Evolutionary conservation across 2,888 invertebrate genomes (phyloP).

Genomic region (Agrotis puta): DNA sequence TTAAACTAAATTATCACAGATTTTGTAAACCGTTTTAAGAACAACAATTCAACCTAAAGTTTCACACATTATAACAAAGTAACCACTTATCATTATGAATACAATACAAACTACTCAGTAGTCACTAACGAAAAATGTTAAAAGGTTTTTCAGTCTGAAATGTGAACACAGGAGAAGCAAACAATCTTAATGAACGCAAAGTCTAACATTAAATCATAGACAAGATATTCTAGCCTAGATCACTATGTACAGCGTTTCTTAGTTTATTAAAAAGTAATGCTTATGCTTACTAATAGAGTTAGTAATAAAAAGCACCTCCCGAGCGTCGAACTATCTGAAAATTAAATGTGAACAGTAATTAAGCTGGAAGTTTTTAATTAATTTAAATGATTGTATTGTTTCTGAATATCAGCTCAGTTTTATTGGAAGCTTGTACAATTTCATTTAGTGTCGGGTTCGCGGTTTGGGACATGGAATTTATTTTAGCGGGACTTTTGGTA

Average conservation of each 20-base stretch:
- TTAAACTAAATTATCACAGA: constrained; percentile 67
- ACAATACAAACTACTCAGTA: constrained; percentile 17
- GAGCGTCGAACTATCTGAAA: constrained; percentile 66
- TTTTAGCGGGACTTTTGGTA: constrained; percentile 5
- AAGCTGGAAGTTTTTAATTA: constrained; percentile 39
- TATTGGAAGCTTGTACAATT: constrained; percentile 21
- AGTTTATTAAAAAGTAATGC: constrained; percentile 44
- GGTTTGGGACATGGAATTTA: constrained; percentile 24
- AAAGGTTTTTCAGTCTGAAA: constrained; percentile 32
- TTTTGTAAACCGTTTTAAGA: constrained; percentile 59
- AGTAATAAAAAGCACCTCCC: constrained; percentile 49
- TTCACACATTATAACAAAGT: constrained; percentile 13
- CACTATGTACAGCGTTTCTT: constrained; percentile 36
- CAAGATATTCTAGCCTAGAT: constrained; percentile 34
- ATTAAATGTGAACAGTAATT: constrained; percentile 52
- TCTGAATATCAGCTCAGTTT: constrained; percentile 25
- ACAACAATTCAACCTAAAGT: constrained; percentile 30
- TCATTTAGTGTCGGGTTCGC: constrained; percentile 17
- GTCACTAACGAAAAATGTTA: not conserved
- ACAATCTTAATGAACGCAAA: constrained; percentile 29
- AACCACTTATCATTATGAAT: constrained; percentile 4
- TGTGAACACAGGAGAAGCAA: constrained; percentile 8
- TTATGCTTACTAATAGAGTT: constrained; percentile 47
- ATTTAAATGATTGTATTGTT: constrained; percentile 33
- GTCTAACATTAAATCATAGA: constrained; percentile 48